Evolutionary conservation across 2,797 vertebrate species (phyloP).

Genomic region (Thamnophis elegans): DNA sequence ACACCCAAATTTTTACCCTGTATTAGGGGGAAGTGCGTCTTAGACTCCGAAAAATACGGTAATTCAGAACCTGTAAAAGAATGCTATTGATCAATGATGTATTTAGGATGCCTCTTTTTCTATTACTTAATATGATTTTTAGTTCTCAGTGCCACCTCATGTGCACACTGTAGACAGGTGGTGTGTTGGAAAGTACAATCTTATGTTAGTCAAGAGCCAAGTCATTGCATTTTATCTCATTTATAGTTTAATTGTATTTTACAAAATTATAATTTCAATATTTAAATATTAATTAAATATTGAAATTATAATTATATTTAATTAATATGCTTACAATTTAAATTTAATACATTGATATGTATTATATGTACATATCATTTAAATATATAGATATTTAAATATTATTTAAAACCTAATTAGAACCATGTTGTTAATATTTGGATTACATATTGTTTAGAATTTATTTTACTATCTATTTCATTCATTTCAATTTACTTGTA

Average conservation of each 20-base stretch:
- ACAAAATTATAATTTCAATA: conserved; percentile 26
- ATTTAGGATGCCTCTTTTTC: background rate
- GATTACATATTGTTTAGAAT: conserved; percentile 31
- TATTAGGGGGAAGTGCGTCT: no score
- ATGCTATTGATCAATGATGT: background rate
- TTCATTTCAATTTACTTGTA: conserved; percentile 15
- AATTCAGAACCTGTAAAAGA: background rate
- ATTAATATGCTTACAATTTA: background rate
- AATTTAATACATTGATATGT: background rate
- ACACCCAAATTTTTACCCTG: no score
- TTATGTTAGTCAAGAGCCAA: background rate
- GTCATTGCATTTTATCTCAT: background rate
- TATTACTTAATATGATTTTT: background rate
- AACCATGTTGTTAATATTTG: conserved; percentile 5
- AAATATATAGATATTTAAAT: background rate
- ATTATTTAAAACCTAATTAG: background rate
- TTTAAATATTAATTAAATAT: background rate
- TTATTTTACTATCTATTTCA: conserved; percentile 13
- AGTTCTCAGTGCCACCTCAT: background rate
- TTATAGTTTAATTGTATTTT: conserved; percentile 27
- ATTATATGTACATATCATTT: background rate
- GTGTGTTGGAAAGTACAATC: background rate
- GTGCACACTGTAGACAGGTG: background rate
- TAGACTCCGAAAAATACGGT: no score
- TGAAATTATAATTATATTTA: background rate